phyloP scores from a whole-genome alignment of 2,113 vertebrate species.

The Prinia subflava region DNA sequence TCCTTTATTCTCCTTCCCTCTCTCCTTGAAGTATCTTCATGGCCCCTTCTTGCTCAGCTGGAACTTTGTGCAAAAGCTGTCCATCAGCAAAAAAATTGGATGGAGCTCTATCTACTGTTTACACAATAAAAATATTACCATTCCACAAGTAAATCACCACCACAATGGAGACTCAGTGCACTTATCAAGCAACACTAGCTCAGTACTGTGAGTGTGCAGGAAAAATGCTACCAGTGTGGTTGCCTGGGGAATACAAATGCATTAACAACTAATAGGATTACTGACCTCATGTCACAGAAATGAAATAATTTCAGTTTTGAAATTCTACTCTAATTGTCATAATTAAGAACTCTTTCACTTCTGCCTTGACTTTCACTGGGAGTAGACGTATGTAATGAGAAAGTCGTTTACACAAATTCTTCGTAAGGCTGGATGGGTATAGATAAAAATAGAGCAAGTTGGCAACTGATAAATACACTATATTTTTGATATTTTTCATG shows the following conservation, averaged over 20 bases:
- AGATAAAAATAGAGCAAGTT: neutral
- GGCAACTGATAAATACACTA: accelerated
- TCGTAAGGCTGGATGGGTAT: neutral
- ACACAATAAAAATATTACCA: neutral
- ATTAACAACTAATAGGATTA: slow-evolving; percentile 34
- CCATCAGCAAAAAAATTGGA: neutral
- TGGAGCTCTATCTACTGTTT: neutral
- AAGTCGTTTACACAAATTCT: neutral
- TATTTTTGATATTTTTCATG: neutral
- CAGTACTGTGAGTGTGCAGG: neutral
- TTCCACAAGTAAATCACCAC: neutral
- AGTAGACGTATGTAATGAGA: neutral
- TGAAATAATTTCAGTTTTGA: neutral
- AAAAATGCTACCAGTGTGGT: neutral
- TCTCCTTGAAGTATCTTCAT: neutral
- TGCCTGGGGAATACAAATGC: neutral
- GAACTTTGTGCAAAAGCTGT: neutral
- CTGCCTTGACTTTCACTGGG: neutral
- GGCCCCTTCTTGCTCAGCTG: neutral
- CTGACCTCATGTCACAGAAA: slow-evolving; percentile 7
- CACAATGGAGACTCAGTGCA: neutral
- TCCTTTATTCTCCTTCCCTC: neutral
- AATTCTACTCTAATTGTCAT: neutral
- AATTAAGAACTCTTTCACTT: slow-evolving; percentile 12
- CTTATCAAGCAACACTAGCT: neutral